These are phyloP conservation scores for Syngnathus floridae DNA, from an alignment of 2,113 vertebrate genomes.

Conservation along the genomic window DNA sequence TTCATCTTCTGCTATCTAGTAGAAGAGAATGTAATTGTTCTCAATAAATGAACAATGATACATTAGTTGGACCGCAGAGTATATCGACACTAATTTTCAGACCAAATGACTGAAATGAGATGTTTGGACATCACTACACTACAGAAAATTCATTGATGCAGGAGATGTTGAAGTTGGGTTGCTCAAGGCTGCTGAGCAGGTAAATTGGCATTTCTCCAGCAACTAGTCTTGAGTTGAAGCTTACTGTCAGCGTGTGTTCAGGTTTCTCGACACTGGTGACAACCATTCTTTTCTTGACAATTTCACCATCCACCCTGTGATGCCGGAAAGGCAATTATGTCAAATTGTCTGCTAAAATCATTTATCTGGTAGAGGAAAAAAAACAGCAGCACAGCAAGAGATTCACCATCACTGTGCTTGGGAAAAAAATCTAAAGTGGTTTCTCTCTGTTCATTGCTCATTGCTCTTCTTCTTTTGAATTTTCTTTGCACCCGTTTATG, in stretches of 20 bases:
- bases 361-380: slow-evolving; percentile 14
- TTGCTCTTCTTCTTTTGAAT: not conserved
- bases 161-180: not conserved
- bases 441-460: not conserved
- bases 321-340: slow-evolving; percentile 29
- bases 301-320: slow-evolving; percentile 17
- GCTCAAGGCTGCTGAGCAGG: not conserved
- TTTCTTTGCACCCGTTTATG: not conserved
- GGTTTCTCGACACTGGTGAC: not conserved
- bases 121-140: not conserved
- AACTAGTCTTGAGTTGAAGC: not conserved
- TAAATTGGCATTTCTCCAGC: not conserved
- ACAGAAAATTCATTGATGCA: not conserved
- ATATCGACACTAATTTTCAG: not conserved
- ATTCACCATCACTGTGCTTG: not conserved
- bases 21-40: not conserved
- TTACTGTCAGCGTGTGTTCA: slow-evolving; percentile 1
- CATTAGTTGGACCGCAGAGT: not conserved
- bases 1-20: not conserved
- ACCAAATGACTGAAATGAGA: not conserved
- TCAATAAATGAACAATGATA: not conserved
- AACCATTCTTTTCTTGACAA: slow-evolving; percentile 18
- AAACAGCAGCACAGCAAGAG: slow-evolving; percentile 6
- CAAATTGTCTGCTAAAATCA: slow-evolving; percentile 30
- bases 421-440: not conserved